Evolutionary conservation across 2,113 vertebrate genomes (phyloP).

Genomic region (Cololabis saira): DNA sequence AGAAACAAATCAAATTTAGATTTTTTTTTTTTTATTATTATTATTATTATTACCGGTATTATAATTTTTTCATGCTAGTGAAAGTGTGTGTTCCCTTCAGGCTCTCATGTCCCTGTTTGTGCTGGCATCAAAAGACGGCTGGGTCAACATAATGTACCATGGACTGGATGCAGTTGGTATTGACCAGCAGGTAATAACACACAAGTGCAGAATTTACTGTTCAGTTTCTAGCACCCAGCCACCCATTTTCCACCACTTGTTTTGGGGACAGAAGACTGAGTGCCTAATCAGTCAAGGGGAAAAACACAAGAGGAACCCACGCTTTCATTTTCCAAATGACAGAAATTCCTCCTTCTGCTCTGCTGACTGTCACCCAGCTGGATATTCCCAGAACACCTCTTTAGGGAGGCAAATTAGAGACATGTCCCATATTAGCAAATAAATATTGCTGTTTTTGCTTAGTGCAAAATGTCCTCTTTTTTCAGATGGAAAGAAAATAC

Average conservation of each 20-base stretch:
- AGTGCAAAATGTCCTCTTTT: no score
- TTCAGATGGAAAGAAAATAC: no score
- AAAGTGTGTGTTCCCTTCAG: conserved; percentile 62
- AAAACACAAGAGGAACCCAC: not conserved
- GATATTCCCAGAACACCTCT: conserved; percentile 9
- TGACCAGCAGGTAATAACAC: conserved; percentile 87
- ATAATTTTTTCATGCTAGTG: no score
- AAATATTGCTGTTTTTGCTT: no score
- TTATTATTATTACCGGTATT: no score
- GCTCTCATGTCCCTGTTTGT: conserved; percentile 94
- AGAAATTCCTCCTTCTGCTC: conserved; percentile 9
- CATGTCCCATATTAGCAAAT: no score
- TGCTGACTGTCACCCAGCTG: not conserved
- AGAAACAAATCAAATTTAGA: no score
- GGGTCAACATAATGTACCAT: conserved; percentile 97
- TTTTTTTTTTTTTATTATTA: no score
- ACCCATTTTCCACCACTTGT: not conserved
- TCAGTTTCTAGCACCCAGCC: not conserved
- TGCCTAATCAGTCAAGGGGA: not conserved
- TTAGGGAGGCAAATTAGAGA: not conserved
- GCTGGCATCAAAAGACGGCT: conserved; percentile 93
- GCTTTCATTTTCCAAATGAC: conserved; percentile 11
- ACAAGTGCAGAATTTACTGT: not conserved
- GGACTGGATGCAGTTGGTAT: conserved; percentile 93
- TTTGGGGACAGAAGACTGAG: not conserved